phyloP scores from a whole-genome alignment of 2,113 vertebrate genomes.

The Misgurnus mizolepis region DNA sequence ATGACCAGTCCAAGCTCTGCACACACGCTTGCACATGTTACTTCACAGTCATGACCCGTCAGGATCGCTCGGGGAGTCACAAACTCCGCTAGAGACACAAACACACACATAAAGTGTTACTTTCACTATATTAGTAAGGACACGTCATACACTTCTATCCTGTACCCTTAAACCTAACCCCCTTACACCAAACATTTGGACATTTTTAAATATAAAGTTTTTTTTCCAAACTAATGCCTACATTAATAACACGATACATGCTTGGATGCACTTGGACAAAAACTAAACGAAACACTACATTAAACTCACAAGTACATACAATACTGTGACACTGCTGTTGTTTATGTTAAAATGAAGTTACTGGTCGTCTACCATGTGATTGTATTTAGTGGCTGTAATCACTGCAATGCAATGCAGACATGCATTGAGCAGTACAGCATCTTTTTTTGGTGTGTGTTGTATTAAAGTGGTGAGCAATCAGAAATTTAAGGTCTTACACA shows the following conservation, averaged over 20 bases:
- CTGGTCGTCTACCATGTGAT: neutral
- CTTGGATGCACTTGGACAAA: no score
- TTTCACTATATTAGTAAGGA: no score
- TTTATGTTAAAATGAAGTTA: neutral
- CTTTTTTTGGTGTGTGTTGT: no score
- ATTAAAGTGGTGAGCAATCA: no score
- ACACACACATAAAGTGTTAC: neutral
- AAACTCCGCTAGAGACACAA: constrained; percentile 79
- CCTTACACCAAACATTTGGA: no score
- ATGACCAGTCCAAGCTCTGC: constrained; percentile 94
- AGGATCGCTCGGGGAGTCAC: constrained; percentile 88
- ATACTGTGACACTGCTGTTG: neutral
- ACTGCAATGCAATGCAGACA: neutral
- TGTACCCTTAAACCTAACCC: no score
- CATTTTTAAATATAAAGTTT: no score
- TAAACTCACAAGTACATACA: neutral
- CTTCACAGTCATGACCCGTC: constrained; percentile 93
- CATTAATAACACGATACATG: no score
- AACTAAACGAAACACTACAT: neutral
- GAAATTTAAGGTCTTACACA: no score
- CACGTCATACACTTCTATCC: no score
- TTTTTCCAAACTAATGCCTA: no score
- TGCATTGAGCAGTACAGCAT: no score
- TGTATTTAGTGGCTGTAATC: neutral
- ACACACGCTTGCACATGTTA: constrained; percentile 90